Base-by-base conservation (phyloP, 1,140 invertebrate genomes). In the Drosophila hydei region DNA sequence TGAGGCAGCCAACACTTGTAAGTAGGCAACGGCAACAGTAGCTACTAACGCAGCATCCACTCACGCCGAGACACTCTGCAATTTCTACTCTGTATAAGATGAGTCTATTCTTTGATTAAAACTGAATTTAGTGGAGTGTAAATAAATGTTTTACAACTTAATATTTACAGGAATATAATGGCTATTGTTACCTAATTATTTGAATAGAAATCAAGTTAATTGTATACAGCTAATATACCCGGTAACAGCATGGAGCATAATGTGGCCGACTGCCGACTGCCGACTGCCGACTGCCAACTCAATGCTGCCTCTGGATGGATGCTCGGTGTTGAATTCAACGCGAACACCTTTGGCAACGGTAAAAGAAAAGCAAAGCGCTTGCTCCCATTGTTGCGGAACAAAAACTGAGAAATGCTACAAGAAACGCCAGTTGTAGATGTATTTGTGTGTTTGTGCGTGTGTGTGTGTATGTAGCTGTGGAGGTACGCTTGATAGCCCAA, bases 401-500 rank as follows among this genome's bases (percentile, higher is more conserved):
- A 45, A 77, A 79, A 77, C 48, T 45, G 16, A 48, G 72, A 75
- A 81, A 81, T 75, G 75, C 63, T 79, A 75, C 62, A 62, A 81
- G 74, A 64, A 60, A 52, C 55, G 59, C 27, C 56, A 43, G 14
- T 21, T 30, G 47, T 65, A 36, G 14, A 25, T 40, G 8, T 33
- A 3, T 42, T 6, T 30, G 14, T 50, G 7, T 21, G 11, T 48
- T 12, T 62, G 21, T 40, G n/a, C 6, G 25, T 47, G 21, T 21
- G 12, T 60, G 52, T 56, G 8, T 33, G 4, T 42, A 6, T 27
- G 52, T 33, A 27, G 51, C 50, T 54, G 58, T 14, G 33, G 64
- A 58, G 75, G 79, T 54, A 52, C 70, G 59, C 73, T 71, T 81
- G 79, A 81, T 81, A 84, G 85, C 73, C 80, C 61, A 77, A 84